These are phyloP conservation scores for Drosophila pachea DNA, from an alignment of 1,140 invertebrate genomes.

Conservation along the genomic window DNA sequence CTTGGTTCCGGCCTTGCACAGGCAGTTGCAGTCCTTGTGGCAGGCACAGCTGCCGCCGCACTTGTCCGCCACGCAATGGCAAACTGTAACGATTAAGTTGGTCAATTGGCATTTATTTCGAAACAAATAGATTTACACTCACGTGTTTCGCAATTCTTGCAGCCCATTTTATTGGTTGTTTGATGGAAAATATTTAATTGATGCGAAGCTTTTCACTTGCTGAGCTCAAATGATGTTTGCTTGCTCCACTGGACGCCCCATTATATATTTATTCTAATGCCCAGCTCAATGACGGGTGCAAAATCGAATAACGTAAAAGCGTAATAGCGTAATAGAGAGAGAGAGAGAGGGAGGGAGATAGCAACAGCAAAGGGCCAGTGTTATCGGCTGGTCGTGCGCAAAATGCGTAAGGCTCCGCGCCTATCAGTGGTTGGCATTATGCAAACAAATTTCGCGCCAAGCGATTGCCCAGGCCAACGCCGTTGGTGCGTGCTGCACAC, in stretches of 20 bases:
- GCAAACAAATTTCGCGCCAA: constrained; percentile 46
- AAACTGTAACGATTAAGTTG: constrained; percentile 35
- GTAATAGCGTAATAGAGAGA: too few relatives aligned
- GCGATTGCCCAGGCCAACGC: constrained; percentile 6
- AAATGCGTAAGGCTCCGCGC: constrained; percentile 37
- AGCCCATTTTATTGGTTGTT: constrained; percentile 43
- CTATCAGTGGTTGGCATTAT: constrained; percentile 30
- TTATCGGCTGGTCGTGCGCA: constrained; percentile 58
- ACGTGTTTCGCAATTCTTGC: constrained; percentile 61
- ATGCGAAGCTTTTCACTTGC: constrained; percentile 34
- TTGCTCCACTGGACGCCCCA: not conserved
- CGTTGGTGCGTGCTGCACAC: constrained; percentile 41
- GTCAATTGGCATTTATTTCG: not conserved
- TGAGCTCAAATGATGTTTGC: constrained; percentile 44
- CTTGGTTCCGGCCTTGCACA: constrained; percentile 63
- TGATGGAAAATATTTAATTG: constrained; percentile 14
- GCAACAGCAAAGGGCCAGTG: constrained; percentile 15
- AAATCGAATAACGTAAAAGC: constrained; percentile 50
- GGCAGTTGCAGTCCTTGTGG: constrained; percentile 56
- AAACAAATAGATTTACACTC: constrained; percentile 29
- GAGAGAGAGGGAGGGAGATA: too few relatives aligned
- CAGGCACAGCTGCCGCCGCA: constrained; percentile 62
- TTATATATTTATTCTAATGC: constrained; percentile 32
- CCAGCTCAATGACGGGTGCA: constrained; percentile 39
- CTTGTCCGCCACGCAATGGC: constrained; percentile 51